Base-by-base conservation (phyloP, 2,888 invertebrate genomes). In the Agrilus mali region DNA sequence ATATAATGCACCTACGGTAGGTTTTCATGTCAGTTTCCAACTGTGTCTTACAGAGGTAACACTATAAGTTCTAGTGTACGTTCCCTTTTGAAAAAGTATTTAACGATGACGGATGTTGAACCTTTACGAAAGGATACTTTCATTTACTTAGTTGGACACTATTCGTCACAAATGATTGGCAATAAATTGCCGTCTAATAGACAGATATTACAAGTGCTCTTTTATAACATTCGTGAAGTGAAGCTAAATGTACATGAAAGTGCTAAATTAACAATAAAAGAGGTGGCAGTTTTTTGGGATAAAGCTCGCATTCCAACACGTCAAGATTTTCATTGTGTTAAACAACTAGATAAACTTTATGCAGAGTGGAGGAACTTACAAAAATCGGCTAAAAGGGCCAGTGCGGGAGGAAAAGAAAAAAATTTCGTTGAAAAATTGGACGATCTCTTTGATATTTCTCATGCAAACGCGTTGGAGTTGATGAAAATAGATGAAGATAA, bases 401-500 rank as follows among this genome's bases (percentile, higher is more conserved):
- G 35, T 22, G 20, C 36, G 33, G 15, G 2, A 22, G 13, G 8
- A 36, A 37, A 14, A 16, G 41, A 41, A 34, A 22, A 45, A 8
- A 17, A 34, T 6, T 45, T 37, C 20, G 1, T 16, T 14, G 13
- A 14, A 13, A 42, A 38, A 32, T 27, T 45, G 34, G 34, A 42
- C 33, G 37, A 41, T 37, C 16, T 44, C 7, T 44, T 44, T 38
- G 41, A 41, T 12, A 44, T 44, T 4, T 37, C 45, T 27, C 45
- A 42, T 13, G 20, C 33, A 17, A 20, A 42, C 31, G 45, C 42
- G 7, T 17, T 42, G 13, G 10, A 41, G 4, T n/a, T n/a, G n/a
- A 55, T 54, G 36, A 50, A 50, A 48, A 52, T 51, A 45, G 50
- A 53, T 4, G 49, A 53, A 50, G 50, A 51, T 42, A 57, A 41